Base-by-base conservation (phyloP, 1,140 invertebrate genomes). In the Conopomorpha cramerella region DNA sequence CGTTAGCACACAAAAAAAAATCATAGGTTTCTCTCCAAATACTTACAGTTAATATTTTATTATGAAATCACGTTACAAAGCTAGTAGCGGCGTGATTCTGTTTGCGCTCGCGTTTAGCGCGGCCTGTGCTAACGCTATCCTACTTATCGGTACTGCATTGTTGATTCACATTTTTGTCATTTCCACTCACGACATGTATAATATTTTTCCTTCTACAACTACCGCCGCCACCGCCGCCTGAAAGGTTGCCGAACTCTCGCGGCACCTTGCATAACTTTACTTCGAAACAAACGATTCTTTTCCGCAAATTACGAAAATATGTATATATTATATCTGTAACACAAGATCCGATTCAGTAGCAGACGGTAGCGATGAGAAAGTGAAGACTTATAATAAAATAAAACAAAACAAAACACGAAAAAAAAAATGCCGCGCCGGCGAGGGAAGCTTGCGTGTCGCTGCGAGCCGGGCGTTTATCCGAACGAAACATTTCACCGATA, bases 401-500 rank as follows among this genome's bases (percentile, higher is more conserved):
- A 40, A 33, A 46, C 43, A 49, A 33, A 28, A 31, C 11, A 30
- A 27, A 11, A 17, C 39, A 34, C 45, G 66, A 43, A 51, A 59
- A 55, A 63, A 52, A 52, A 51, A 58, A 45, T 34, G 8, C 10
- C 33, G 36, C 39, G n/a, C n/a, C 38, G 43, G 41, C 45, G 50
- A 34, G 45, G 45, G 44, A 46, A 50, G 55, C 41, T 74, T 61
- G 70, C 70, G 70, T 74, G 70, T 60, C 58, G 56, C 44, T 49
- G 38, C 38, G 32, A 47, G 39, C 32, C 41, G 39, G 62, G 41
- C 67, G 64, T 76, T 76, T 76, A 76, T 72, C 70, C 57, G 62
- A 72, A 72, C 70, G 70, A 71, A 74, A 70, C 70, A 68, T 76
- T 76, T 76, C 70, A 62, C 65, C 70, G 63, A 76, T 76, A 76